A percentile compares a stretch with the other conserved stretches of the same genome.
These are phyloP conservation scores for Montipora foliosa DNA, from an alignment of 64 coral and sea anemone species.

Conservation along the genomic window DNA sequence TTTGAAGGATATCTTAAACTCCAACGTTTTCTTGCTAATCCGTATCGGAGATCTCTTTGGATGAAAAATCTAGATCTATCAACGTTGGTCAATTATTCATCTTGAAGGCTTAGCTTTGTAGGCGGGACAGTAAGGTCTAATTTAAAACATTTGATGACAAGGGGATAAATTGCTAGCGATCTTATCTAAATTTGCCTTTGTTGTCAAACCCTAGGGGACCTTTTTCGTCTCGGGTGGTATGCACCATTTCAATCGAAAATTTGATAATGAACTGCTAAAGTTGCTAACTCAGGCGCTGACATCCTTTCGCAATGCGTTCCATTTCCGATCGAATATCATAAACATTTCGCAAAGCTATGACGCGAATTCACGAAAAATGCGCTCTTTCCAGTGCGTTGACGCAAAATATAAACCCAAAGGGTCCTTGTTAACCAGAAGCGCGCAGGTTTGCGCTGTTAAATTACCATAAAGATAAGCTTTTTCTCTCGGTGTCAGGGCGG, in stretches of 20 bases:
- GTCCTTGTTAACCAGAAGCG: background rate
- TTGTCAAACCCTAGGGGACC: slow-evolving; percentile 66
- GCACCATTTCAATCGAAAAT: slow-evolving; percentile 69
- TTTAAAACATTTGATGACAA: slow-evolving; percentile 82
- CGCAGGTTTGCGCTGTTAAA: background rate
- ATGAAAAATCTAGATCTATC: slow-evolving; percentile 19
- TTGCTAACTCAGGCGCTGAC: slow-evolving; percentile 53
- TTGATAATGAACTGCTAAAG: slow-evolving; percentile 78
- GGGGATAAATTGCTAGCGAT: slow-evolving; percentile 72
- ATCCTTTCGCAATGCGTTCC: slow-evolving; percentile 73
- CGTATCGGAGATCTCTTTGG: background rate
- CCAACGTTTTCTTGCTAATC: background rate
- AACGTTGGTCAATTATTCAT: slow-evolving; percentile 59
- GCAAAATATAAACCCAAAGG: background rate
- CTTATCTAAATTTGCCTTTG: slow-evolving; percentile 79
- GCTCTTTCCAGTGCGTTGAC: background rate
- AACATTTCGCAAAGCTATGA: slow-evolving; percentile 52
- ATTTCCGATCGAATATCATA: slow-evolving; percentile 89
- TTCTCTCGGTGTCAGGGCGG: slow-evolving; percentile 5
- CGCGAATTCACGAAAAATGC: background rate
- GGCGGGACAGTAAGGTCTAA: slow-evolving; percentile 76
- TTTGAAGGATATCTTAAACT: background rate
- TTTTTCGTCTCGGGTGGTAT: slow-evolving; percentile 70
- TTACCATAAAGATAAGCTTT: slow-evolving; percentile 1
- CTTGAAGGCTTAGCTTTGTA: slow-evolving; percentile 55